Evolutionary conservation across 2,797 vertebrate genomes (phyloP), one percentile per base, ranked within the genome.

Genomic region (Diplodus sargus): DNA sequence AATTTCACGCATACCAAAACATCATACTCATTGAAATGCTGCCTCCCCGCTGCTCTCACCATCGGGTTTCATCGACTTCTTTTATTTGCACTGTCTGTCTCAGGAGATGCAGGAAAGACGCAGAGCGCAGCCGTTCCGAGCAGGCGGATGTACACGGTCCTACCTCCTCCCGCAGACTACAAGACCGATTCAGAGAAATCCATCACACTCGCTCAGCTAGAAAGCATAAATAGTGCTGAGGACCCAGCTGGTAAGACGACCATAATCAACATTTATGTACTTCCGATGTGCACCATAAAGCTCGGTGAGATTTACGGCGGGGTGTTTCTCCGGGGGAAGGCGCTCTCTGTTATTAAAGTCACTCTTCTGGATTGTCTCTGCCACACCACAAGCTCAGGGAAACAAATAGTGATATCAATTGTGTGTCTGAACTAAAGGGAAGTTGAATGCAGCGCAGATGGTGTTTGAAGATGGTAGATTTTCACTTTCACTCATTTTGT

Each of bases 161-260:
- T 94, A 13, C 91, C 94, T 73, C 93, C 94, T 76, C 96, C 95
- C 18, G 86, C 91, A 63, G 93, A 86, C 62, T 94, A 90, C 79
- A 74, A 86, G 73, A 72, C 84, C 57, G 82, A 81, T 67, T 70
- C 68, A 52, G 87, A 90, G 74, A 78, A 77, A 89, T 88, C 77
- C 1, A 68, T 84, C 82, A 74, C 78, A 43, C 70, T 73, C 25
- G 14, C 77, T 39, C 86, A 89, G 76, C 75, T 81, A 74, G 88
- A 92, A 81, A 84, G 69, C 54, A 78, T 83, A 86, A 92, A 91
- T 72, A 85, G 63, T 73, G 63, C 67, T 1, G 81, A 89, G 43
- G 86, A 90, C 75, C 78, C 90, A 89, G 90, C 89, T 84, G 94
- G 95, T 95, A 92, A 90, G 91, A 85, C 13, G 4, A 71, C 62